Conservation (phyloP, 64 coral and sea anemone species). For the Anthopleura sola region DNA sequence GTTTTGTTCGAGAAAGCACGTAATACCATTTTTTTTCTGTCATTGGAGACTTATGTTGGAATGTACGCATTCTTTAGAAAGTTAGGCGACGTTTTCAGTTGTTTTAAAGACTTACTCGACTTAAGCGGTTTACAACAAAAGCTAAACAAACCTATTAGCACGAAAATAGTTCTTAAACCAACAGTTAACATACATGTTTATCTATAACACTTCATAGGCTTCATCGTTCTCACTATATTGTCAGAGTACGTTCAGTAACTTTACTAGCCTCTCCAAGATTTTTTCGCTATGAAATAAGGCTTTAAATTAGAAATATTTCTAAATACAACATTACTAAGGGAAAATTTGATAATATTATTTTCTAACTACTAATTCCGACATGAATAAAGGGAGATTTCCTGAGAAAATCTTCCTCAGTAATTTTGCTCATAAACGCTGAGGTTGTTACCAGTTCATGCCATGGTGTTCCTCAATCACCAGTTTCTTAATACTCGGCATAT, state of each 20-base stretch:
- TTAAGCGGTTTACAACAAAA: not conserved
- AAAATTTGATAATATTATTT: too few species aligned
- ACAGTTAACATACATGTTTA: not conserved
- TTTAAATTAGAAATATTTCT: not conserved
- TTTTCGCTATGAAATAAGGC: too few species aligned
- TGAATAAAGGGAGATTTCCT: too few species aligned
- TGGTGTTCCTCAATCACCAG: not conserved
- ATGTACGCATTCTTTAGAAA: not conserved
- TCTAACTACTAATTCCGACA: too few species aligned
- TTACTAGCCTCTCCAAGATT: too few species aligned
- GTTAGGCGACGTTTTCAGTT: not conserved
- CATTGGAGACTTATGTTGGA: not conserved
- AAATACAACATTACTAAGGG: not conserved
- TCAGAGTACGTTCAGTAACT: too few species aligned
- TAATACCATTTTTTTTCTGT: too few species aligned
- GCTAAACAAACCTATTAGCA: not conserved
- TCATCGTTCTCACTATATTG: not conserved
- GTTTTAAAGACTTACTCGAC: not conserved
- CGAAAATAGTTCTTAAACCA: not conserved
- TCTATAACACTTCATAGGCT: not conserved
- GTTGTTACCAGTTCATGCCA: not conserved
- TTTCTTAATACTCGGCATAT: not conserved
- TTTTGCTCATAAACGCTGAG: too few species aligned
- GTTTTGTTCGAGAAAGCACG: too few species aligned
- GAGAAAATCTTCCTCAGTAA: too few species aligned